A percentile compares a stretch with the other conserved stretches of the same genome.
Evolutionary conservation across 2,797 vertebrate genomes (phyloP).

Genomic region (Trematomus bernacchii): DNA sequence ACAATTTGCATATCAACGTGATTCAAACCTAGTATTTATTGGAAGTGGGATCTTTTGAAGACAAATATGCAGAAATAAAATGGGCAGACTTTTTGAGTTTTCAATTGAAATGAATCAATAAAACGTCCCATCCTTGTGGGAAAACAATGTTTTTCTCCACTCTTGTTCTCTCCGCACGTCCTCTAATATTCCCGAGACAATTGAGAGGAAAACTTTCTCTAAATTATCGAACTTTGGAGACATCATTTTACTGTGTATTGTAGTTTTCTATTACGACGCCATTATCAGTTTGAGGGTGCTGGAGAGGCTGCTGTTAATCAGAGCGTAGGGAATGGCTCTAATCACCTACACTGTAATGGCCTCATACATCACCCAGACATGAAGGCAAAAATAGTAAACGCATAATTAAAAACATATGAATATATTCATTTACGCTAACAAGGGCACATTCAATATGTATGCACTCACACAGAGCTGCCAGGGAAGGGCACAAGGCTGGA

Average conservation of each 20-base stretch:
- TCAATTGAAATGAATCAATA: conserved; percentile 26
- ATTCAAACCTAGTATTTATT: conserved; percentile 59
- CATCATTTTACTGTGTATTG: conserved; percentile 42
- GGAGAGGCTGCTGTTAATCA: conserved; percentile 65
- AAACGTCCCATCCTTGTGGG: conserved; percentile 12
- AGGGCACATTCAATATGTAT: not conserved
- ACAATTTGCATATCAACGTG: conserved; percentile 67
- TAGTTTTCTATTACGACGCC: conserved; percentile 47
- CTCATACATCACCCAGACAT: conserved; percentile 68
- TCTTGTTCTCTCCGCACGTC: not conserved
- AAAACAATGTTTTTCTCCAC: conserved; percentile 25
- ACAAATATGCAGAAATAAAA: conserved; percentile 29
- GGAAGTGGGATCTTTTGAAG: conserved; percentile 56
- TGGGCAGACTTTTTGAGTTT: conserved; percentile 31
- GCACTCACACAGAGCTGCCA: not conserved
- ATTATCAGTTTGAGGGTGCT: conserved; percentile 54
- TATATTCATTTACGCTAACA: conserved; percentile 23
- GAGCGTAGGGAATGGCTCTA: conserved; percentile 71
- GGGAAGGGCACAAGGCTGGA: too few species aligned
- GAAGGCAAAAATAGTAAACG: conserved; percentile 25
- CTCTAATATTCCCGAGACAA: conserved; percentile 18
- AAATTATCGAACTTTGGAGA: conserved; percentile 39
- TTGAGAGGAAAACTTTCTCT: conserved; percentile 33
- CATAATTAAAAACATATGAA: conserved; percentile 33
- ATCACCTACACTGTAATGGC: conserved; percentile 75